Evolutionary conservation across 1,140 invertebrate genomes (phyloP).

Genomic region (Drosophila baimaii): DNA sequence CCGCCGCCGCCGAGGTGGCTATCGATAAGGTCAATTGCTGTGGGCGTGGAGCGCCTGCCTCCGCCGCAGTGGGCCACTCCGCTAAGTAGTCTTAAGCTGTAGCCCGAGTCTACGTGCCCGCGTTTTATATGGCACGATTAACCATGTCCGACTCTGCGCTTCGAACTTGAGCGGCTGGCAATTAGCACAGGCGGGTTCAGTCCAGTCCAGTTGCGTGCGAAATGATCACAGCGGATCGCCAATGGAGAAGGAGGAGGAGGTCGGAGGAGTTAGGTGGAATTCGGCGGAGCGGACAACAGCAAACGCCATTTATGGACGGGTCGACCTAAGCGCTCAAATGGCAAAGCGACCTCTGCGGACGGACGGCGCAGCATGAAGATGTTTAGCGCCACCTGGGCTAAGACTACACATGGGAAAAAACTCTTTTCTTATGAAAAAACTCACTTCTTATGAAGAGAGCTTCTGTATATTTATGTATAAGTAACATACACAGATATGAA

Average conservation of each 20-base stretch:
- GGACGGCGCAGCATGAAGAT: constrained; percentile 59
- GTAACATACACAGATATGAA: no score
- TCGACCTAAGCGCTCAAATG: constrained; percentile 53
- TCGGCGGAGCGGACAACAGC: constrained; percentile 29
- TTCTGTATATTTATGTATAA: no score
- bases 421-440: no score
- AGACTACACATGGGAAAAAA: neutral
- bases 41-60: constrained; percentile 57
- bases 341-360: constrained; percentile 60
- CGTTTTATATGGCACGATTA: constrained; percentile 68
- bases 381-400: constrained; percentile 39
- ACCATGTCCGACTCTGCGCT: constrained; percentile 49
- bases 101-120: constrained; percentile 59
- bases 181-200: constrained; percentile 65
- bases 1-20: no score
- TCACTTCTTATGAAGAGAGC: no score
- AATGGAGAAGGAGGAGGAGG: neutral
- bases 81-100: constrained; percentile 66
- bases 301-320: constrained; percentile 53
- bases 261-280: constrained; percentile 14
- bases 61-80: constrained; percentile 35
- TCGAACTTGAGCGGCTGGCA: constrained; percentile 67
- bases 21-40: constrained; percentile 63
- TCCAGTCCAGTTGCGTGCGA: constrained; percentile 43
- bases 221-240: constrained; percentile 29